Evolutionary conservation across 2,113 vertebrate species (phyloP).

Genomic region (Fukomys damarensis): DNA sequence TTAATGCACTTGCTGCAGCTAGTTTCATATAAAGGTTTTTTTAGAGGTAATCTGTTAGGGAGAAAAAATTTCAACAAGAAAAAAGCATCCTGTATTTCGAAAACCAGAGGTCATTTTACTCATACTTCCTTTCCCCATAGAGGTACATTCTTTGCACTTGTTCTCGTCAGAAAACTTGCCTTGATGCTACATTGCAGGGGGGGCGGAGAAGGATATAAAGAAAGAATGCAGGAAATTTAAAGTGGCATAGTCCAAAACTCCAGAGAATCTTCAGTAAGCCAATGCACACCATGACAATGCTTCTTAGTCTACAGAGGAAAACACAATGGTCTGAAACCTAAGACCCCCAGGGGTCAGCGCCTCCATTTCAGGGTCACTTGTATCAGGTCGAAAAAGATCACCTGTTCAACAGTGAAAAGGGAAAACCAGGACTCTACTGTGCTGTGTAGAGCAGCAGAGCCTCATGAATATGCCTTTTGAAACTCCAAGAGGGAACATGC

Average conservation of each 20-base stretch:
- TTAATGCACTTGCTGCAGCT: background rate
- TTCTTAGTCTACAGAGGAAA: background rate
- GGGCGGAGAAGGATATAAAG: background rate
- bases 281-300: background rate
- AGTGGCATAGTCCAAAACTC: background rate
- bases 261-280: background rate
- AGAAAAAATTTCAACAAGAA: background rate
- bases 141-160: background rate
- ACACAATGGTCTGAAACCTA: background rate
- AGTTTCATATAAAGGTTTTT: background rate
- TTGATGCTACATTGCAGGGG: constrained; percentile 19
- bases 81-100: background rate
- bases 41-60: constrained; percentile 19
- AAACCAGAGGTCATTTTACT: constrained; percentile 41
- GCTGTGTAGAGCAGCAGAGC: background rate
- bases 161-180: background rate
- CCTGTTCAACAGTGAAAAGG: background rate
- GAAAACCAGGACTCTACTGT: background rate
- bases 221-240: constrained; percentile 60
- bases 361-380: background rate
- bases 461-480: constrained; percentile 31
- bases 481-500: background rate
- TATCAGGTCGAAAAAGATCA: background rate
- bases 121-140: constrained; percentile 25
- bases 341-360: background rate